Conservation (phyloP, 2,797 vertebrate genomes). For the Ispidina picta region DNA sequence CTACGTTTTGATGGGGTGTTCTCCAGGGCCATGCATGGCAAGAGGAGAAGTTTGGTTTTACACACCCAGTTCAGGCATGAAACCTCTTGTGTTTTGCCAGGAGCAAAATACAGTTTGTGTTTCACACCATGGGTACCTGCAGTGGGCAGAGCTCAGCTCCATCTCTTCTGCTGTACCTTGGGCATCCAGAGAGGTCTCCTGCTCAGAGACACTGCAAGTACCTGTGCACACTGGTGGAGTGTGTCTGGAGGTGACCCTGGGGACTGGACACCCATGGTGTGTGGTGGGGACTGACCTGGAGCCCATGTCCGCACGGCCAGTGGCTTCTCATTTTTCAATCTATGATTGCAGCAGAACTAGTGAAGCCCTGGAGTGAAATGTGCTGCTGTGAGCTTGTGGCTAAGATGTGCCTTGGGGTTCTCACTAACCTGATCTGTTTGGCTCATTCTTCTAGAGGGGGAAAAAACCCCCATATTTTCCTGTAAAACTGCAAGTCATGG, state of each 20-base stretch:
- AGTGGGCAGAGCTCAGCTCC: too few relatives aligned
- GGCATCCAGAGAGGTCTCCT: background rate
- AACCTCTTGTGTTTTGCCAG: background rate
- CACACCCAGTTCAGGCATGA: background rate
- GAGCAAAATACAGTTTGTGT: background rate
- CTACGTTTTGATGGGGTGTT: background rate
- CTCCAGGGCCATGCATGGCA: too few relatives aligned
- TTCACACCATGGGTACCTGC: rapidly evolving
- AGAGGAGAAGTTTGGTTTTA: background rate
- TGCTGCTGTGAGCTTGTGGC: background rate
- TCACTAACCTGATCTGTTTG: rapidly evolving
- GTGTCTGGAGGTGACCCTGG: background rate
- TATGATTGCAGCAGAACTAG: too few relatives aligned
- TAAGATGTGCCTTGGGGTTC: rapidly evolving
- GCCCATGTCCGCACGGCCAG: rapidly evolving
- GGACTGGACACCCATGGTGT: rapidly evolving
- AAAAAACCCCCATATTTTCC: rapidly evolving
- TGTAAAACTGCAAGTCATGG: background rate
- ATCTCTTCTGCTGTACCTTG: background rate
- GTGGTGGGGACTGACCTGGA: background rate
- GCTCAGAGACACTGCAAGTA: rapidly evolving
- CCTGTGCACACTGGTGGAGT: too few relatives aligned
- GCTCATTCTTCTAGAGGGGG: background rate
- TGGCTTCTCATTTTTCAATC: background rate
- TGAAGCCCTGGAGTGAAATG: too few relatives aligned